Evolutionary conservation across 2,113 vertebrate genomes (phyloP).

Genomic region (Burhinus oedicnemus): DNA sequence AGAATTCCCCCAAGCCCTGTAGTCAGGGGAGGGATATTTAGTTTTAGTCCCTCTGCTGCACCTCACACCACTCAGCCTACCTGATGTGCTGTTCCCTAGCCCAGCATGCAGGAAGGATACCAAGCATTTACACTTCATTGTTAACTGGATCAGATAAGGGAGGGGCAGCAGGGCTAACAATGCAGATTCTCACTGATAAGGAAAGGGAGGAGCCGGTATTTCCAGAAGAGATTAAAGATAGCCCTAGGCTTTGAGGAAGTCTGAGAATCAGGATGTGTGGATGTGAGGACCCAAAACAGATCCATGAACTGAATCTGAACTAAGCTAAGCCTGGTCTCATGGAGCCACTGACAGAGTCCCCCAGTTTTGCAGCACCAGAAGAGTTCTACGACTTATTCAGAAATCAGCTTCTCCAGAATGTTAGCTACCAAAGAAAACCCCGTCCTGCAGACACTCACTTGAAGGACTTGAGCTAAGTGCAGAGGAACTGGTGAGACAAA

Average conservation of each 20-base stretch:
- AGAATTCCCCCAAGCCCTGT: not conserved
- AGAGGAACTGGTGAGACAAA: not conserved
- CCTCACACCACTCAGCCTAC: not conserved
- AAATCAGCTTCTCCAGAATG: not conserved
- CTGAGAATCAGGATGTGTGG: not conserved
- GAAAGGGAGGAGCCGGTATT: slow-evolving; percentile 46
- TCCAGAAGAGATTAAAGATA: slow-evolving; percentile 50
- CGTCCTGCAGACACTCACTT: not conserved
- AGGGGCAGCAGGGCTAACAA: not conserved
- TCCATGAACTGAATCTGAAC: not conserved
- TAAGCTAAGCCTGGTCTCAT: not conserved
- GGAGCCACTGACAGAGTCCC: not conserved
- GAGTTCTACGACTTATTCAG: not conserved
- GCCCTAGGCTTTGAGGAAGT: not conserved
- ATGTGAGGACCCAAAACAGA: not conserved
- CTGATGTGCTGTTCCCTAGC: not conserved
- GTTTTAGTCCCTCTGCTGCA: not conserved
- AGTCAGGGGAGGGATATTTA: not conserved
- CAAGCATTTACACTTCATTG: slow-evolving; percentile 1
- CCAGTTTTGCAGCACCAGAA: not conserved
- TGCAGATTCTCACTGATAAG: slow-evolving; percentile 39
- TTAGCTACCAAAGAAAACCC: not conserved
- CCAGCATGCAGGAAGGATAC: slow-evolving; percentile 50
- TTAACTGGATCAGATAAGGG: slow-evolving; percentile 42
- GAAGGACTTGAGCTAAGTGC: not conserved